Base-by-base conservation (phyloP, 1,140 invertebrate genomes). In the roundworm (Caenorhabditis elegans) region DNA sequence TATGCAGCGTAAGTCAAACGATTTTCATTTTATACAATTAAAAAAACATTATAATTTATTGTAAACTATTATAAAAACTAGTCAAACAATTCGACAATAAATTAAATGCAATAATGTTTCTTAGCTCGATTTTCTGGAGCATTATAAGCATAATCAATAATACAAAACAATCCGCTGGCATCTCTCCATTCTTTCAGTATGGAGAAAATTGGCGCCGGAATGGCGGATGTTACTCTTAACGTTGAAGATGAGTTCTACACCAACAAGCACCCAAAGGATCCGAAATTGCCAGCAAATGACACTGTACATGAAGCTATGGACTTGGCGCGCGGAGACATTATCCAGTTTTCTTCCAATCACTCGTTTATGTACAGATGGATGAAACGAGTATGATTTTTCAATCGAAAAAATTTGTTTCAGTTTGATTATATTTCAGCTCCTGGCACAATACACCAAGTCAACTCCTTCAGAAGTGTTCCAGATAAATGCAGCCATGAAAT, bases 231-330 rank as follows among this genome's bases (percentile, higher is more conserved):
- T 10, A 70, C 28, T 15, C 10, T 70, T 2, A 8, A n/a, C 13
- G 22, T 70, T 13, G 60, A 70, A 17, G 60, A 70, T 26, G 60
- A 70, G 19, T 70, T 70, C 19, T 70, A 70, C 19, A 70, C 60
- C 0, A n/a, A 70, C n/a, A 70, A 70, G 34, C n/a, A 70, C 3
- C 2, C 60, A 0, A 70, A 39, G n/a, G 34, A 36, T 22, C 60
- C 60, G 19, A 36, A 70, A 1, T 24, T 39, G 4, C 11, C 6
- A 15, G 3, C 17, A 31, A n/a, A 70, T 19, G 60, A 70, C 43
- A 3, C 34, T 8, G 5, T 4, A 2, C 13, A 65, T 34, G 55
- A 36, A 10, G 55, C 13, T 34, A 10, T 13, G 17, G 34, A 22
- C 28, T 15, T 5, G 2, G 13, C 28, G 11, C 8, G n/a, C n/a